Conservation (phyloP, 2,888 invertebrate genomes). For the Trachelus troglodyta region DNA sequence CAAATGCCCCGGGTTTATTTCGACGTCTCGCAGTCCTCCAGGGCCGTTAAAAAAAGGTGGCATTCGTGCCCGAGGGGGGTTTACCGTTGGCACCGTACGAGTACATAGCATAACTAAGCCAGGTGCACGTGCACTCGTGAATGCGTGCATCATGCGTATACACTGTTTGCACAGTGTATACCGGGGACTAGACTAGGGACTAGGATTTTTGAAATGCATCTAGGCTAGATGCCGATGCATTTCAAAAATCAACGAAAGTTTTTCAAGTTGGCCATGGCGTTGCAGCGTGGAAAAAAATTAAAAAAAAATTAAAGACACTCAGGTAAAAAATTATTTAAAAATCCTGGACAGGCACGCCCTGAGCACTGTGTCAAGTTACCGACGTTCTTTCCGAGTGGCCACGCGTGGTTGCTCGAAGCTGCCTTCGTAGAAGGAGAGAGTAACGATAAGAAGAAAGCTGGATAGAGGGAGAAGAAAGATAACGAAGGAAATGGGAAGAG, state of each 20-base stretch:
- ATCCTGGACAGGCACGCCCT: background rate
- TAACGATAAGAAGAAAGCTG: background rate
- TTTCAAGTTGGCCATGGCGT: background rate
- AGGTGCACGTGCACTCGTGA: background rate
- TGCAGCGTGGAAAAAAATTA: background rate
- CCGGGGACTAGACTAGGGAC: no score
- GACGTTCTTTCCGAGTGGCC: background rate
- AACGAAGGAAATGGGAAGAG: background rate
- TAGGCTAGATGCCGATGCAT: background rate
- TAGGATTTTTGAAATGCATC: no score
- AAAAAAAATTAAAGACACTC: slow-evolving; percentile 17
- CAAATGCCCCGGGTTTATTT: background rate
- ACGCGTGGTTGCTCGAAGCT: background rate
- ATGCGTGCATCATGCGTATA: background rate
- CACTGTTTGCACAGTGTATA: background rate
- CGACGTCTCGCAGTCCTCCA: background rate
- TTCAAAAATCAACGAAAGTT: background rate
- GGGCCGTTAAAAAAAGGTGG: background rate
- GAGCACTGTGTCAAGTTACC: background rate
- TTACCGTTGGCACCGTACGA: background rate
- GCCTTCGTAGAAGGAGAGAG: background rate
- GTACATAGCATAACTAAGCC: background rate
- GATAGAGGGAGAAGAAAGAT: background rate
- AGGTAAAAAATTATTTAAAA: background rate
- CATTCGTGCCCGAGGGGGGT: background rate